A percentile compares a stretch with the other conserved stretches of the same genome.
Evolutionary conservation across 1,140 invertebrate species (phyloP).

Genomic region (Drosophila hydei): DNA sequence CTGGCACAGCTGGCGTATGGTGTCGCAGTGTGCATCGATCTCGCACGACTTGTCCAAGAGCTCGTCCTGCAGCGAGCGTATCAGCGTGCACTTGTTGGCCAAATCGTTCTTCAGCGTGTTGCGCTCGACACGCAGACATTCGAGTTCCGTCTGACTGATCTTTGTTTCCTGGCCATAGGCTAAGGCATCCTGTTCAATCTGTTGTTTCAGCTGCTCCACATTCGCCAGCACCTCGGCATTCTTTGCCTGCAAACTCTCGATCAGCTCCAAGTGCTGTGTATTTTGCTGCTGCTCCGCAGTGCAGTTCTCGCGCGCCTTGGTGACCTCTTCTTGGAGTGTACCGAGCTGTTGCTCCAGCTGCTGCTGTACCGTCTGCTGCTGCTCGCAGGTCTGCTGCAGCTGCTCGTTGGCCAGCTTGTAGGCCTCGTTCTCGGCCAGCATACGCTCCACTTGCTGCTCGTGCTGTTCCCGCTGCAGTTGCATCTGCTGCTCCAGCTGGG

Average conservation of each 20-base stretch:
- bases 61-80: conserved; percentile 80
- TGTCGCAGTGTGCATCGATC: conserved; percentile 75
- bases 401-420: conserved; percentile 67
- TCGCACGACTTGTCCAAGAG: conserved; percentile 82
- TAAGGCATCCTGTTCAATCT: conserved; percentile 80
- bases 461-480: conserved; percentile 61
- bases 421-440: conserved; percentile 66
- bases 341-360: conserved; percentile 55
- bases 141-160: conserved; percentile 69
- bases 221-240: conserved; percentile 61
- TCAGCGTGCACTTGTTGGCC: conserved; percentile 78
- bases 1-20: conserved; percentile 76
- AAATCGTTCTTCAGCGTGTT: conserved; percentile 83
- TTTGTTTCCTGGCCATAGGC: conserved; percentile 72
- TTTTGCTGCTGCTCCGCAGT: conserved; percentile 53
- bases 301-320: conserved; percentile 47
- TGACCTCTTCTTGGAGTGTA: conserved; percentile 57
- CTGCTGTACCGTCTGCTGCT: conserved; percentile 39
- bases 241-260: conserved; percentile 66
- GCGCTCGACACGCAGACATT: conserved; percentile 78
- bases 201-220: conserved; percentile 59
- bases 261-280: conserved; percentile 52
- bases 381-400: conserved; percentile 48
- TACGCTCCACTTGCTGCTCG: conserved; percentile 61
- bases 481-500: conserved; percentile 64